Evolutionary conservation across 2,113 vertebrate species (phyloP).

Genomic region (human): GRCh38 chr2:190123001-190123500

Average conservation of each 20-base stretch:
- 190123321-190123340: not conserved
- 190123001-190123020: not conserved
- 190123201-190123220: not conserved
- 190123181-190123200: not conserved
- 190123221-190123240: not conserved
- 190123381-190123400: not conserved
- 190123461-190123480: not conserved
- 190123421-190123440: not conserved
- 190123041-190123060: not conserved
- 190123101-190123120: not conserved
- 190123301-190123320: not conserved
- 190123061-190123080: not conserved
- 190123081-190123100: not conserved
- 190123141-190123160: conserved; percentile 9
- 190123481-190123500: not conserved
- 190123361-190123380: not conserved
- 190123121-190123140: not conserved
- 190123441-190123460: not conserved
- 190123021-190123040: not conserved
- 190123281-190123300: not conserved
- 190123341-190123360: not conserved
- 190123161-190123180: not conserved
- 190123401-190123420: not conserved
- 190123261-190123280: conserved; percentile 3
- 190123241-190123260: not conserved